Evolutionary conservation across 2,113 vertebrate species (phyloP).

Genomic region (Hydrochoerus hydrochaeris): DNA sequence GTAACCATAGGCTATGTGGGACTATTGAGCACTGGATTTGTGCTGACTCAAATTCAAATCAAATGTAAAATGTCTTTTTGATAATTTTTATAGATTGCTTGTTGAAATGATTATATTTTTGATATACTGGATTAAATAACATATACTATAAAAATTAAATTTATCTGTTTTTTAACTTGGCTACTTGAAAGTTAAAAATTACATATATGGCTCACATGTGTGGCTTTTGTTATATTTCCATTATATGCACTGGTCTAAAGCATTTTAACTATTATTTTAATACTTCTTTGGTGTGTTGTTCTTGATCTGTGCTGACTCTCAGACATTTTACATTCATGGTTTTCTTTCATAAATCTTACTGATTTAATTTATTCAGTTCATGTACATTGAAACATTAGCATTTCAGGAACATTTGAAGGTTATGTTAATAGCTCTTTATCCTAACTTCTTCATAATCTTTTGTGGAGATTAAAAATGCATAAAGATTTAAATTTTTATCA

Average conservation of each 20-base stretch:
- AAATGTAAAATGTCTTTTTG: conserved; percentile 5
- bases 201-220: not conserved
- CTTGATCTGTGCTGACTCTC: not conserved
- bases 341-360: conserved; percentile 4
- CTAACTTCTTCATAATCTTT: conserved; percentile 7
- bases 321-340: not conserved
- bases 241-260: not conserved
- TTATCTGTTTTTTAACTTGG: not conserved
- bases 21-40: not conserved
- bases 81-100: conserved; percentile 2
- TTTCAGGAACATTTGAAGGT: not conserved
- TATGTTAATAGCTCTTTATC: conserved; percentile 23
- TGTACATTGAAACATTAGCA: not conserved
- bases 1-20: not conserved
- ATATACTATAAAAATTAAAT: not conserved
- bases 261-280: conserved; percentile 51
- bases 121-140: not conserved
- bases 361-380: conserved; percentile 17
- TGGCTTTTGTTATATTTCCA: not conserved
- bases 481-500: not conserved
- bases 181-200: conserved; percentile 43
- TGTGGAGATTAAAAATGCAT: conserved; percentile 47
- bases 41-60: not conserved
- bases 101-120: not conserved
- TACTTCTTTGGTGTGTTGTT: not conserved